phyloP scores from a whole-genome alignment of 2,888 invertebrate genomes.

The Marasmarcha lunaedactyla region DNA sequence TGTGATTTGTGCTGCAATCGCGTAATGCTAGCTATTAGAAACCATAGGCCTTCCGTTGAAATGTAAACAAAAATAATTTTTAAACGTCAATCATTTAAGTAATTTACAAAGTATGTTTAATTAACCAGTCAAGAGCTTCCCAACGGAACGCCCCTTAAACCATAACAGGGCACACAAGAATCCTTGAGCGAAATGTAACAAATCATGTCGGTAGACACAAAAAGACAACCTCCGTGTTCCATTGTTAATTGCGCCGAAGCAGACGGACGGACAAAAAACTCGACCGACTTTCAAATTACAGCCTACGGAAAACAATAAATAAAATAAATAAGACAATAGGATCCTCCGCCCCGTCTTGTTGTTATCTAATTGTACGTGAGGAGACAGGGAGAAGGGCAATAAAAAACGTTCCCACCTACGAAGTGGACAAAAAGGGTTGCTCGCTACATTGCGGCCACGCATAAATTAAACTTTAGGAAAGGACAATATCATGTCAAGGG shows the following conservation, averaged over 20 bases:
- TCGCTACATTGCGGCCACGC: constrained; percentile 26
- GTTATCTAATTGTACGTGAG: constrained; percentile 31
- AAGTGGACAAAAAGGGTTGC: constrained; percentile 21
- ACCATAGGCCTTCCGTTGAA: too few species aligned
- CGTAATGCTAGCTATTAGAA: too few species aligned
- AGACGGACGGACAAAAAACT: constrained; percentile 34
- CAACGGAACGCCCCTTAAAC: not conserved
- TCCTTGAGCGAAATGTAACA: constrained; percentile 15
- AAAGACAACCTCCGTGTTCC: constrained; percentile 21
- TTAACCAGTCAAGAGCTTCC: constrained; percentile 1
- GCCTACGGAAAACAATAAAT: constrained; percentile 35
- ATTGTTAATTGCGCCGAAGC: constrained; percentile 33
- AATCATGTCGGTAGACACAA: constrained; percentile 19
- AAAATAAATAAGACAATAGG: constrained; percentile 31
- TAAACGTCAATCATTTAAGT: too few species aligned
- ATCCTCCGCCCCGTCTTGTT: constrained; percentile 18
- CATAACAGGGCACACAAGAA: constrained; percentile 1
- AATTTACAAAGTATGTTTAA: too few species aligned
- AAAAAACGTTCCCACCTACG: constrained; percentile 45
- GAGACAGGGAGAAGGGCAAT: constrained; percentile 26
- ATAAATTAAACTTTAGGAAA: constrained; percentile 19
- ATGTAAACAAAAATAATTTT: too few species aligned
- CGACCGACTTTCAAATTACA: constrained; percentile 41
- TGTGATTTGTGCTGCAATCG: too few species aligned
- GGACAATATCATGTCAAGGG: constrained; percentile 3